Conservation (phyloP, 2,888 invertebrate genomes). For the Stegana nigrithorax region DNA sequence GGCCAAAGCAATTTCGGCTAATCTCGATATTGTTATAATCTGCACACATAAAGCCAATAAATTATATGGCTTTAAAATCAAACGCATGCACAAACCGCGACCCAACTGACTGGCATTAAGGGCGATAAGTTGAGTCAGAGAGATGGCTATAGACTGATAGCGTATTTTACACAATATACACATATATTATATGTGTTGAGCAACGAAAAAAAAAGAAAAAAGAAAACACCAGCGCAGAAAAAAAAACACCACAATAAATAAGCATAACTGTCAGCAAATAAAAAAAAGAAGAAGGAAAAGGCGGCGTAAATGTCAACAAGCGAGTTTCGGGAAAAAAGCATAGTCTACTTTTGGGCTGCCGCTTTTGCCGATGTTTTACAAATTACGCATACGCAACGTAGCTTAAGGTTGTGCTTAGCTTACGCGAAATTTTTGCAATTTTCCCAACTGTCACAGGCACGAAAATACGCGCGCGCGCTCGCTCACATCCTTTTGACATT, state of each 20-base stretch:
- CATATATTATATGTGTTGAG: too few relatives aligned
- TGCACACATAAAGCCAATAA: too few relatives aligned
- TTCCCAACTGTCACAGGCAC: conserved; percentile 13
- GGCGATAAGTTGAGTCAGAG: too few relatives aligned
- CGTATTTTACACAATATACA: too few relatives aligned
- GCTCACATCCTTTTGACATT: background rate
- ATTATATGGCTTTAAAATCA: too few relatives aligned
- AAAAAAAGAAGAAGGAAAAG: background rate
- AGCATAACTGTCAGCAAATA: background rate
- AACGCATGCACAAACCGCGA: background rate
- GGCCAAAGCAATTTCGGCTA: conserved; percentile 27
- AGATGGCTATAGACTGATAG: background rate
- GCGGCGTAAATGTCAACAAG: background rate
- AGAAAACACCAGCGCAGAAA: too few relatives aligned
- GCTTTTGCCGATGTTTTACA: background rate
- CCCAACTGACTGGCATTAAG: too few relatives aligned
- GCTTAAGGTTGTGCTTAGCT: background rate
- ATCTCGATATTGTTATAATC: conserved; percentile 54
- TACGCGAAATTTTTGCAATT: conserved; percentile 1
- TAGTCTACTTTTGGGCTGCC: background rate
- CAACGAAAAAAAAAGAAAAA: too few relatives aligned
- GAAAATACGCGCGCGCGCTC: background rate
- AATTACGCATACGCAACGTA: background rate
- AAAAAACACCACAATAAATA: background rate
- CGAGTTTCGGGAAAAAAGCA: background rate